phyloP scores from a whole-genome alignment of 2,888 invertebrate genomes.

The Eilema caniola region DNA sequence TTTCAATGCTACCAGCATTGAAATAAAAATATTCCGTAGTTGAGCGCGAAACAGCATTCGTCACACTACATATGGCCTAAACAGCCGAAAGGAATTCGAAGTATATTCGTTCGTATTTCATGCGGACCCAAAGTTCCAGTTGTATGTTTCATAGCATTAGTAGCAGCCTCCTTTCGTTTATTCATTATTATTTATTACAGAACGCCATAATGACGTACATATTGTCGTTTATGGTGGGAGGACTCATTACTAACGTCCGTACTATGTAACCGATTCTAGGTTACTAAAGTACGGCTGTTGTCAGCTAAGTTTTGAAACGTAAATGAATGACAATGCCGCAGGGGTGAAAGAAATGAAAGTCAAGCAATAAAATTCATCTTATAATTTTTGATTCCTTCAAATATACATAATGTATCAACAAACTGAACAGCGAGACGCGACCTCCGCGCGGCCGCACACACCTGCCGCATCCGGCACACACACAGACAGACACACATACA shows the following conservation, averaged over 20 bases:
- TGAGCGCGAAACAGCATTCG: too few species aligned
- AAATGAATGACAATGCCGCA: too few species aligned
- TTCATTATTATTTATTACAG: not conserved
- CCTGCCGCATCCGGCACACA: conserved; percentile 50
- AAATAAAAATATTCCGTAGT: too few species aligned
- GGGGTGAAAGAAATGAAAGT: conserved; percentile 55
- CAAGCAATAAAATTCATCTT: conserved; percentile 76
- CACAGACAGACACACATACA: conserved; percentile 52
- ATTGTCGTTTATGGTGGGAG: not conserved
- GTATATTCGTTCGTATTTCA: not conserved
- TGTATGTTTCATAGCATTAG: not conserved
- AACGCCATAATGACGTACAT: too few species aligned
- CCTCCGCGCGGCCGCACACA: conserved; percentile 58
- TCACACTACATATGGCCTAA: too few species aligned
- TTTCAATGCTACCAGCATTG: too few species aligned
- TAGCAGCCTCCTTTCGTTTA: not conserved
- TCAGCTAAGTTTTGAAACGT: too few species aligned
- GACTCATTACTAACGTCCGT: not conserved
- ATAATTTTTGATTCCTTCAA: conserved; percentile 87
- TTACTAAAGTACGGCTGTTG: too few species aligned
- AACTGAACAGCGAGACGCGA: conserved; percentile 84
- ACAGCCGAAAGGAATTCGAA: too few species aligned
- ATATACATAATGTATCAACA: conserved; percentile 87
- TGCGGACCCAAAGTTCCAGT: not conserved
- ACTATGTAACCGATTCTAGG: too few species aligned